Percentiles rank a stretch among this genome's conserved stretches.
Conservation (phyloP, 2,113 vertebrate species). For the Gallinago jamesoni region DNA sequence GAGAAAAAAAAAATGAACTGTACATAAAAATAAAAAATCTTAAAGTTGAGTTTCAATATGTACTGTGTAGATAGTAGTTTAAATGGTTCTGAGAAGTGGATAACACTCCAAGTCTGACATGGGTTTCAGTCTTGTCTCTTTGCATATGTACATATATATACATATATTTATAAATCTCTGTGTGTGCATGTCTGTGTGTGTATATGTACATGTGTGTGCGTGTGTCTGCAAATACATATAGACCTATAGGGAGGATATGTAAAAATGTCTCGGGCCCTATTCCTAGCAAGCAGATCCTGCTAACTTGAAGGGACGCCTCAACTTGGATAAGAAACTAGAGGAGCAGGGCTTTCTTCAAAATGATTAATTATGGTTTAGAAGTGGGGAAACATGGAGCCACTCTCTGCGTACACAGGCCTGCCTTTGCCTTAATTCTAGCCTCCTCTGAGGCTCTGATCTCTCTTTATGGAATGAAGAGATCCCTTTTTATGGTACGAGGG, state of each 20-base stretch:
- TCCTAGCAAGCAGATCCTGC: neutral
- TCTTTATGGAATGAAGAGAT: neutral
- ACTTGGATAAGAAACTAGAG: neutral
- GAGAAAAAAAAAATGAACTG: conserved; percentile 77
- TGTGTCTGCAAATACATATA: neutral
- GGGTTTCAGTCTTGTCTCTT: conserved; percentile 28
- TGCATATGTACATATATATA: conserved; percentile 1
- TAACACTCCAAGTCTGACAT: neutral
- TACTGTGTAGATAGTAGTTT: conserved; percentile 76
- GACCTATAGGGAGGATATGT: neutral
- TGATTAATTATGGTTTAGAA: neutral
- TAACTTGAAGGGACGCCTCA: neutral
- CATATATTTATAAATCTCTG: neutral
- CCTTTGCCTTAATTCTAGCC: conserved; percentile 58
- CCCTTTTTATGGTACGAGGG: conserved; percentile 1
- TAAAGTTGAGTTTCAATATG: conserved; percentile 85
- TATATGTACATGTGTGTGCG: neutral
- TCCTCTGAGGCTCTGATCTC: conserved; percentile 27
- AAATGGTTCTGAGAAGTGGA: conserved; percentile 45
- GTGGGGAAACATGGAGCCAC: neutral
- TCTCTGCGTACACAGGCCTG: neutral
- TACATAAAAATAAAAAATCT: conserved; percentile 92
- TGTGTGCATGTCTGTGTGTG: neutral
- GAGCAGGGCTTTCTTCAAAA: neutral
- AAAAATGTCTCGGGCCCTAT: neutral